These are phyloP conservation scores for Halichoeres trimaculatus DNA, from an alignment of 2,113 vertebrate genomes.

Conservation along the genomic window DNA sequence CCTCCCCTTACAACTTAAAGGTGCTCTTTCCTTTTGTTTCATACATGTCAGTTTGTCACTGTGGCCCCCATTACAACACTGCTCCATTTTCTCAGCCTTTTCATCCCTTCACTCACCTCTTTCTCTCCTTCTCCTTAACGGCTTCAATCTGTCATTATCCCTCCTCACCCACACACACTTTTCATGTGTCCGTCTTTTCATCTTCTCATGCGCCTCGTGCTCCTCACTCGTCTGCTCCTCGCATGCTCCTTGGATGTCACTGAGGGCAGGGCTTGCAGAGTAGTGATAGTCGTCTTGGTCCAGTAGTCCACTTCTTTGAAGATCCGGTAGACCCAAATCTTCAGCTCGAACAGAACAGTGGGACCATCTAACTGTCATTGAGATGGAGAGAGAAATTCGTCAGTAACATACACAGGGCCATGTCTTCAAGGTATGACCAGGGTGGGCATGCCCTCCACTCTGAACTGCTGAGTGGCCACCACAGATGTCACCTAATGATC, in stretches of 20 bases:
- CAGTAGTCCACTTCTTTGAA: slow-evolving; percentile 80
- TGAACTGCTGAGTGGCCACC: no score
- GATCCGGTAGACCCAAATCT: slow-evolving; percentile 78
- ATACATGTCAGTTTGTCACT: neutral
- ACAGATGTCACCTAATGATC: no score
- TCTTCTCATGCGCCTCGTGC: slow-evolving; percentile 46
- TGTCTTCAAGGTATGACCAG: no score
- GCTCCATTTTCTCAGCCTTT: neutral
- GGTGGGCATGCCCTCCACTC: no score
- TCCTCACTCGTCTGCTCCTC: slow-evolving; percentile 24
- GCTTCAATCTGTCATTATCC: slow-evolving; percentile 4
- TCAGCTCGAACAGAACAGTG: slow-evolving; percentile 67
- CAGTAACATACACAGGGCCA: neutral
- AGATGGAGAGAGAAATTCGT: slow-evolving; percentile 8
- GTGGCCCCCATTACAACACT: neutral
- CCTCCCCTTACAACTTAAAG: neutral
- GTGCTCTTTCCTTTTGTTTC: slow-evolving; percentile 3
- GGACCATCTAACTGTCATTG: slow-evolving; percentile 53
- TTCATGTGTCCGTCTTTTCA: slow-evolving; percentile 35
- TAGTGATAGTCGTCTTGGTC: slow-evolving; percentile 63
- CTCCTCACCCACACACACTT: slow-evolving; percentile 13
- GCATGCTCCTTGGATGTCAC: slow-evolving; percentile 17
- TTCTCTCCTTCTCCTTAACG: slow-evolving; percentile 6
- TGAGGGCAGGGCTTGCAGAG: slow-evolving; percentile 52
- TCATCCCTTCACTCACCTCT: slow-evolving; percentile 3